Evolutionary conservation across 2,888 invertebrate species (phyloP).

Genomic region (Cremastinae sp.): DNA sequence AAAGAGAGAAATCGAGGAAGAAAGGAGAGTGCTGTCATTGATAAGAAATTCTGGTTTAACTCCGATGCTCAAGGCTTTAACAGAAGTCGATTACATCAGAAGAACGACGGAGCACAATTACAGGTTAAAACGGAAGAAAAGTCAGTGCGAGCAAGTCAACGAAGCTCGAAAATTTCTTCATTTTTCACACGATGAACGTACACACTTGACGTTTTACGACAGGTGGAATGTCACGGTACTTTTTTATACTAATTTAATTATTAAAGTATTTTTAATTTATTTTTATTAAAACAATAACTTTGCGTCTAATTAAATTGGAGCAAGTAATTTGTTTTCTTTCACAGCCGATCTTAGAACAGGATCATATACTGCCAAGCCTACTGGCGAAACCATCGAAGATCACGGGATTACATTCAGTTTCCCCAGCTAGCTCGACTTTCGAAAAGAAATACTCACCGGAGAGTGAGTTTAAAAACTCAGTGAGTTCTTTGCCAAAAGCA

Average conservation of each 20-base stretch:
- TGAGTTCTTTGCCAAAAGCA: neutral
- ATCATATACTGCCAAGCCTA: slow-evolving; percentile 48
- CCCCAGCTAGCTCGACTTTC: slow-evolving; percentile 29
- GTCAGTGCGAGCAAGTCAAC: slow-evolving; percentile 65
- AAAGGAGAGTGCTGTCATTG: slow-evolving; percentile 74
- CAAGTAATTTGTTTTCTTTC: slow-evolving; percentile 15
- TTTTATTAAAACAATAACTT: neutral
- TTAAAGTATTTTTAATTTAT: slow-evolving; percentile 6
- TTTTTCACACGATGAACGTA: slow-evolving; percentile 48
- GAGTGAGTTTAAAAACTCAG: neutral
- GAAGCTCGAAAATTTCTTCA: slow-evolving; percentile 62
- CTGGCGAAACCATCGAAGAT: neutral
- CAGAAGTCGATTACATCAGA: slow-evolving; percentile 77
- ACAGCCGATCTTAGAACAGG: slow-evolving; percentile 59
- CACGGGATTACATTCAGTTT: slow-evolving; percentile 39
- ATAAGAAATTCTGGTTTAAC: slow-evolving; percentile 76
- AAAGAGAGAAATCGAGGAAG: slow-evolving; percentile 73
- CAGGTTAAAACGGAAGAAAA: slow-evolving; percentile 70
- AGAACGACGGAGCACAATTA: slow-evolving; percentile 78
- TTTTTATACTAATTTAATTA: neutral
- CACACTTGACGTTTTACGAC: slow-evolving; percentile 66
- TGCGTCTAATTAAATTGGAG: slow-evolving; percentile 7
- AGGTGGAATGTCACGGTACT: slow-evolving; percentile 68
- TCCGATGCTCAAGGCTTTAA: slow-evolving; percentile 76
- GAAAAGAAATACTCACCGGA: neutral